Conservation (phyloP, 64 coral and sea anemone genomes). For the Montipora capricornis region DNA sequence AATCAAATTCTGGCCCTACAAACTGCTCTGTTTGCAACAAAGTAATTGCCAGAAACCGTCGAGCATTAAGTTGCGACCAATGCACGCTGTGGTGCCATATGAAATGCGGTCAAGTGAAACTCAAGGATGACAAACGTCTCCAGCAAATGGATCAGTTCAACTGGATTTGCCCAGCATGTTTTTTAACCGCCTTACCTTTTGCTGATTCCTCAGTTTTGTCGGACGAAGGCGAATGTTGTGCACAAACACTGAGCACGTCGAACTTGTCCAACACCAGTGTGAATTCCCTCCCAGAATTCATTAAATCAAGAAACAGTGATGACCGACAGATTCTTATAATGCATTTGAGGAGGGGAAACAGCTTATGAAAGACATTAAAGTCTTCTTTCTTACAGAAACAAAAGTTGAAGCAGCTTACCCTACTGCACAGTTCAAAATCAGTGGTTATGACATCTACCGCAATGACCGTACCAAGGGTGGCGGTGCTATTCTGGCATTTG, state of each 20-base stretch:
- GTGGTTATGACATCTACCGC: slow-evolving; percentile 24
- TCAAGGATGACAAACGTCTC: neutral
- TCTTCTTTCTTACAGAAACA: slow-evolving; percentile 41
- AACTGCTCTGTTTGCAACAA: no score
- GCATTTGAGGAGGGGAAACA: slow-evolving; percentile 43
- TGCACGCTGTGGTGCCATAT: no score
- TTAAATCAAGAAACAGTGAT: neutral
- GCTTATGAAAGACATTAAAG: slow-evolving; percentile 14
- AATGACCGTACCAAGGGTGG: slow-evolving; percentile 55
- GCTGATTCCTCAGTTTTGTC: no score
- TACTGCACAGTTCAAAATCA: slow-evolving; percentile 25
- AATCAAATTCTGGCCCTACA: no score
- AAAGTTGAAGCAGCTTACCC: slow-evolving; percentile 38
- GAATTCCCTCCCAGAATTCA: neutral
- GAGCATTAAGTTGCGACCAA: no score
- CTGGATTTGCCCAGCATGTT: no score
- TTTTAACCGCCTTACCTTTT: neutral
- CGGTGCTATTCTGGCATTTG: slow-evolving; percentile 44
- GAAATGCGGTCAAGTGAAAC: neutral
- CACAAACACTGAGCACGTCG: no score
- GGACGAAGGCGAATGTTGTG: no score
- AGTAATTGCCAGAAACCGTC: no score
- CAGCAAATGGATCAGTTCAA: neutral
- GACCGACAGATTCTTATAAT: neutral
- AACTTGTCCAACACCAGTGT: no score